Conservation (phyloP, 2,113 vertebrate species). For the Brachyhypopomus occidentalis region DNA sequence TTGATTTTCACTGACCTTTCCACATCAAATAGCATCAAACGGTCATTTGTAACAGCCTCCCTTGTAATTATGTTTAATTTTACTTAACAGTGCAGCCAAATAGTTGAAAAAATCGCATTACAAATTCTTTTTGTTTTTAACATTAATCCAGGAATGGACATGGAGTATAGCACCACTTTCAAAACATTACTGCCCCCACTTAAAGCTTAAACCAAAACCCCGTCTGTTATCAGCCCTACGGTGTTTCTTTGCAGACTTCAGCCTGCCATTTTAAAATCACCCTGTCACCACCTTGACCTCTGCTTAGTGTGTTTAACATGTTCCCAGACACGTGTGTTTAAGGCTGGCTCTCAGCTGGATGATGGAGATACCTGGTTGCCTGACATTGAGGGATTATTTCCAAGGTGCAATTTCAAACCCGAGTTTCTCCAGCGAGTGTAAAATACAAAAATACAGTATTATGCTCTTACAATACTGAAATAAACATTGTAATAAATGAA, state of each 20-base stretch:
- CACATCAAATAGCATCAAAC: neutral
- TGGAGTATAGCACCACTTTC: too few species aligned
- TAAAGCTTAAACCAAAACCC: too few species aligned
- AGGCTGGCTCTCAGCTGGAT: neutral
- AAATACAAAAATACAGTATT: neutral
- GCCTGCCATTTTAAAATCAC: neutral
- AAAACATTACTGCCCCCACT: too few species aligned
- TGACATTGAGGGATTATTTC: too few species aligned
- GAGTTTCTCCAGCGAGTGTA: neutral
- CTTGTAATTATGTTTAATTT: neutral
- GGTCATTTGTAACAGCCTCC: neutral
- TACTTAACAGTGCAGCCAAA: neutral
- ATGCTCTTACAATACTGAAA: neutral
- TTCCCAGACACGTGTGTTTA: neutral
- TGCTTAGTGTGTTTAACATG: constrained; percentile 22
- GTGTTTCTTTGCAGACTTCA: neutral
- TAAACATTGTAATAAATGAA: too few species aligned
- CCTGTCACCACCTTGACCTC: neutral
- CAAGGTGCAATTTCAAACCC: neutral
- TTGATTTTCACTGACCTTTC: neutral
- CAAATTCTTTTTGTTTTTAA: too few species aligned
- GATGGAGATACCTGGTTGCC: constrained; percentile 11
- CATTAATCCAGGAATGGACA: too few species aligned
- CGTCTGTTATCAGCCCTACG: too few species aligned
- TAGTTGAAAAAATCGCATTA: too few species aligned